These are phyloP conservation scores for Monomorium pharaonis DNA, from an alignment of 1,140 invertebrate genomes.

Conservation along the genomic window DNA sequence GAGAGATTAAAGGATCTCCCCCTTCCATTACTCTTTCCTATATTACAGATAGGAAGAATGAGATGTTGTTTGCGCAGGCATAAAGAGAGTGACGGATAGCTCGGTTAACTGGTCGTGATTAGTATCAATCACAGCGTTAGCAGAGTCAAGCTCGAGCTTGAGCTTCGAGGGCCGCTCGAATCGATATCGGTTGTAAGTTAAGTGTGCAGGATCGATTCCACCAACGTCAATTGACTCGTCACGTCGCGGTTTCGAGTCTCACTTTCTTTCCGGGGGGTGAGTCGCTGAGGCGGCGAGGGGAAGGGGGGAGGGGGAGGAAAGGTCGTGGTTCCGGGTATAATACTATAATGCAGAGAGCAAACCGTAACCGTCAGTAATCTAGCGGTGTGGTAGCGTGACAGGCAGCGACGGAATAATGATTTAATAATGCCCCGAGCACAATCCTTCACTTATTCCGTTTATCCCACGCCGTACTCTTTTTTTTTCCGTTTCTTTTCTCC, in stretches of 20 bases:
- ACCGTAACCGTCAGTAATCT: background rate
- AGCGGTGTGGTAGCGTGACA: background rate
- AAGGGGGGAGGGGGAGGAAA: background rate
- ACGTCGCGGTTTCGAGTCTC: background rate
- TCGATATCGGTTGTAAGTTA: constrained; percentile 33
- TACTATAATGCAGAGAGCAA: background rate
- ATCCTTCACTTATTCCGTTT: background rate
- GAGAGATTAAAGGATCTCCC: background rate
- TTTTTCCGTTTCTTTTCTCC: too few species aligned
- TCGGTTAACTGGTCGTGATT: constrained; percentile 6
- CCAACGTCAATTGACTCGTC: constrained; percentile 11
- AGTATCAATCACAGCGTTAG: constrained; percentile 3
- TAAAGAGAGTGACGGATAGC: background rate
- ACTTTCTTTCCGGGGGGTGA: background rate
- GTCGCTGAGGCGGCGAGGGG: background rate
- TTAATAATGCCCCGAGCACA: constrained; percentile 6
- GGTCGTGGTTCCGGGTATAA: background rate
- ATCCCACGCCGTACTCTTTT: background rate
- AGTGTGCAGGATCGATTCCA: constrained; percentile 13
- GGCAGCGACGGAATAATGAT: background rate
- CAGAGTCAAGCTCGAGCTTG: background rate
- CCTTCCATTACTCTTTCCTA: background rate
- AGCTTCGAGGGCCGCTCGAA: background rate
- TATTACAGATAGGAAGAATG: background rate
- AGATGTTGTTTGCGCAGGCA: background rate